phyloP scores from a whole-genome alignment of 2,797 vertebrate species.

The Cryptoblepharus egeriae region DNA sequence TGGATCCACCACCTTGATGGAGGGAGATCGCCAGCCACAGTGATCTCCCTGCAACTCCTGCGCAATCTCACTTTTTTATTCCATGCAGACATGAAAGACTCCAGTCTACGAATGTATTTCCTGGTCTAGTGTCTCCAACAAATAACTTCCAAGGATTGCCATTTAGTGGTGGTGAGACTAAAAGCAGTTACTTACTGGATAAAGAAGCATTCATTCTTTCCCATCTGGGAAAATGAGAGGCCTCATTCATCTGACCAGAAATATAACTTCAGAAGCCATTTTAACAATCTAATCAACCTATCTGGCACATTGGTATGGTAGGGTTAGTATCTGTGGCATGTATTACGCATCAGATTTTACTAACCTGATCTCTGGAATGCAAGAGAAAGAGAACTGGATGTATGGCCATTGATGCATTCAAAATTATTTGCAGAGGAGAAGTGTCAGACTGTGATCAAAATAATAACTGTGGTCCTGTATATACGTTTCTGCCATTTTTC shows the following conservation, averaged over 20 bases:
- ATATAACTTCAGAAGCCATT: not conserved
- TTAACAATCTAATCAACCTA: not conserved
- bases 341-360: slow-evolving; percentile 25
- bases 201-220: not conserved
- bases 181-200: not conserved
- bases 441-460: slow-evolving; percentile 47
- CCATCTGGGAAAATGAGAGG: not conserved
- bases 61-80: not conserved
- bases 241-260: not conserved
- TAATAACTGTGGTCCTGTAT: slow-evolving; percentile 31
- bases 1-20: not conserved
- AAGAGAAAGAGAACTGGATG: slow-evolving; percentile 44
- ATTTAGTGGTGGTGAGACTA: not conserved
- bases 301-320: slow-evolving; percentile 15
- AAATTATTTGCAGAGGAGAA: slow-evolving; percentile 51
- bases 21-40: too few relatives aligned
- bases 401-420: slow-evolving; percentile 42
- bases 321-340: not conserved
- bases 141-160: not conserved
- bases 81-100: not conserved
- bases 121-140: not conserved
- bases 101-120: not conserved
- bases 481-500: slow-evolving; percentile 39
- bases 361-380: slow-evolving; percentile 39
- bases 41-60: not conserved